phyloP scores from a whole-genome alignment of 2,888 invertebrate genomes.

The Andricus quercusramuli region DNA sequence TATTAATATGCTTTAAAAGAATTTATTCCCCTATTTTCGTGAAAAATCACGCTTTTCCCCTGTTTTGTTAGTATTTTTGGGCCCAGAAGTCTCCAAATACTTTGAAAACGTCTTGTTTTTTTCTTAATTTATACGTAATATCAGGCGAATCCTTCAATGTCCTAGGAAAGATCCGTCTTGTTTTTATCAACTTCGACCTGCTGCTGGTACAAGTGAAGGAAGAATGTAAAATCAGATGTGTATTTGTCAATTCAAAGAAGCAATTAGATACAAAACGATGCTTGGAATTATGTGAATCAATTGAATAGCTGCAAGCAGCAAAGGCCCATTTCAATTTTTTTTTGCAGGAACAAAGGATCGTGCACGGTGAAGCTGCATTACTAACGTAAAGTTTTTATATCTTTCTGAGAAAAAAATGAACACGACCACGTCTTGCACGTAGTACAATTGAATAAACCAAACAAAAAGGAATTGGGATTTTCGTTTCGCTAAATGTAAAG shows the following conservation, averaged over 20 bases:
- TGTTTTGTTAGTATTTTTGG: too few relatives aligned
- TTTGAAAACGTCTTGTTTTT: background rate
- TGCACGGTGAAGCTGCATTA: conserved; percentile 31
- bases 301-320: conserved; percentile 35
- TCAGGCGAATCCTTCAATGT: background rate
- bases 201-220: background rate
- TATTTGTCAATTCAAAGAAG: conserved; percentile 35
- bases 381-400: conserved; percentile 31
- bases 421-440: conserved; percentile 27
- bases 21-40: too few relatives aligned
- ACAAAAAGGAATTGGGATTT: conserved; percentile 7
- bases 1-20: too few relatives aligned
- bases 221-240: conserved; percentile 28
- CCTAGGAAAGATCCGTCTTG: background rate
- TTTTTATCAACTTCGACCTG: background rate
- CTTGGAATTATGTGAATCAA: conserved; percentile 37
- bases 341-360: conserved; percentile 23
- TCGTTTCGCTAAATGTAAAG: conserved; percentile 7
- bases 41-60: too few relatives aligned
- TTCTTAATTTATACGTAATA: background rate
- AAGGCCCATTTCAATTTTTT: conserved; percentile 35
- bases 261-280: conserved; percentile 40
- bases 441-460: conserved; percentile 1
- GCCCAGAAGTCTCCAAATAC: too few relatives aligned
- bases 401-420: conserved; percentile 23